Conservation (phyloP, 1,140 invertebrate genomes). For the Eumeta japonica region DNA sequence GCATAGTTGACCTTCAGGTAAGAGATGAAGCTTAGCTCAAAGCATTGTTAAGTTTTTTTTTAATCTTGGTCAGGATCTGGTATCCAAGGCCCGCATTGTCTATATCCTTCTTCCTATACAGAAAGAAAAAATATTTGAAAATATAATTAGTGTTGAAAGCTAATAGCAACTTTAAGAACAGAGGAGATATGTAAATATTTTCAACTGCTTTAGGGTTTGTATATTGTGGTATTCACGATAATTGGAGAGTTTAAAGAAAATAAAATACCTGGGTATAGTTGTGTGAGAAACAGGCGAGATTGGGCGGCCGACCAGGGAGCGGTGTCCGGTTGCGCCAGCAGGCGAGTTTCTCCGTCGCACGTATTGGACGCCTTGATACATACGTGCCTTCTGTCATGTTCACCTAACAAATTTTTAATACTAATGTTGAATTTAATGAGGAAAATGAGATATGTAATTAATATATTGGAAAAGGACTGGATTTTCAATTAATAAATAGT, state of each 20-base stretch:
- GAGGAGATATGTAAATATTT: no score
- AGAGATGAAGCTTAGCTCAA: neutral
- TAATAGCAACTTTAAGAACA: neutral
- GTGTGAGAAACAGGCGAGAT: slow-evolving; percentile 29
- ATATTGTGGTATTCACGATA: neutral
- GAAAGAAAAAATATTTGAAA: slow-evolving; percentile 1
- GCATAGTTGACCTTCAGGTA: neutral
- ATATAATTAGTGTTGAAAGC: neutral
- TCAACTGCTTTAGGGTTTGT: no score
- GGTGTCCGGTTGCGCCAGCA: slow-evolving; percentile 21
- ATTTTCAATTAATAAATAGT: no score
- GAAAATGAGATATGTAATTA: no score
- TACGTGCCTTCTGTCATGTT: no score
- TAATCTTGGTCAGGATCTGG: slow-evolving; percentile 26
- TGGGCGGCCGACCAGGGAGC: slow-evolving; percentile 24
- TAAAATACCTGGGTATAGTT: slow-evolving; percentile 23
- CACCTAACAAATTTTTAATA: no score
- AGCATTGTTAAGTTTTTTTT: slow-evolving; percentile 2
- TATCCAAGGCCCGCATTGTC: slow-evolving; percentile 41
- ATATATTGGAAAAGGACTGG: no score
- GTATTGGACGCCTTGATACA: slow-evolving; percentile 2
- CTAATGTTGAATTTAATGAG: slow-evolving; percentile 1
- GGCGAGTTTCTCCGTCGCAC: slow-evolving; percentile 18
- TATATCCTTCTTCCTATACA: slow-evolving; percentile 35
- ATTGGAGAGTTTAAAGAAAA: neutral